Percentiles rank a stretch among this genome's conserved stretches.
Conservation (phyloP, 2,888 invertebrate genomes). For the Phalangium opilio region DNA sequence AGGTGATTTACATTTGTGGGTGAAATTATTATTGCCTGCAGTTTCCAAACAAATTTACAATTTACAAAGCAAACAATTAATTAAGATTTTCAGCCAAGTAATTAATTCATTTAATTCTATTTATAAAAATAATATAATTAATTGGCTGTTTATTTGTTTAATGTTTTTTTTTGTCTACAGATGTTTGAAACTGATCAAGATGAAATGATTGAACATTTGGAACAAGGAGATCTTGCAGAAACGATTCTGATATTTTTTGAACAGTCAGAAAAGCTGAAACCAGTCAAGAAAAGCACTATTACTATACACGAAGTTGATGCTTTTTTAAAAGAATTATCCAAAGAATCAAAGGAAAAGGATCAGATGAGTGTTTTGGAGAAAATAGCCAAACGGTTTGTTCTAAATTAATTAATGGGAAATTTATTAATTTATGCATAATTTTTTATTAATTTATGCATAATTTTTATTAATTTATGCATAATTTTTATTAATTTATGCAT, state of each 20-base stretch:
- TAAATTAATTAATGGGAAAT: too few species aligned
- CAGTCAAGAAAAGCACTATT: constrained; percentile 49
- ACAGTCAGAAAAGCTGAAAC: constrained; percentile 41
- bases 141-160: too few species aligned
- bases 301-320: constrained; percentile 55
- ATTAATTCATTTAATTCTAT: constrained; percentile 11
- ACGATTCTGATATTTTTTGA: constrained; percentile 65
- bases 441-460: too few species aligned
- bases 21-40: constrained; percentile 65
- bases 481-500: too few species aligned
- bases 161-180: constrained; percentile 24
- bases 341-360: constrained; percentile 70
- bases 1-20: constrained; percentile 63
- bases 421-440: not conserved
- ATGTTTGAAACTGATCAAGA: constrained; percentile 56
- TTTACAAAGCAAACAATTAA: constrained; percentile 74
- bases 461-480: too few species aligned
- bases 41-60: constrained; percentile 74
- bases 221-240: constrained; percentile 77
- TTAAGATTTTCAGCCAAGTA: constrained; percentile 65
- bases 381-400: constrained; percentile 41
- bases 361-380: constrained; percentile 58
- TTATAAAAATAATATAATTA: not conserved
- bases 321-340: constrained; percentile 55
- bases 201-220: constrained; percentile 69